Percentiles rank a stretch among this genome's conserved stretches.
Conservation (phyloP, 53 echinoderm and acorn worm genomes). For the Paelopatides confundens region DNA sequence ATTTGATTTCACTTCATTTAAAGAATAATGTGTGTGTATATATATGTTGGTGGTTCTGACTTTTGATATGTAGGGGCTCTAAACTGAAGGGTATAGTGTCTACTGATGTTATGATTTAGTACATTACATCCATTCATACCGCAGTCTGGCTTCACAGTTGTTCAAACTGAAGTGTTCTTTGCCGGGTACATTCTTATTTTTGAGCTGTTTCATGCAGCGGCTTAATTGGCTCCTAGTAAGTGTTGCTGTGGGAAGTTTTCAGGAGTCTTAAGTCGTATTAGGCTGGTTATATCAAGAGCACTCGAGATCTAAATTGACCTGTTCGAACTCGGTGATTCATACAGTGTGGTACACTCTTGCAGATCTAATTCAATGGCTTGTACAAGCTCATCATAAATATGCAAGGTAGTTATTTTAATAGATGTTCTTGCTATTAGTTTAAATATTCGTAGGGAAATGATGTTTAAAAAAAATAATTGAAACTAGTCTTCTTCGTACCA, state of each 20-base stretch:
- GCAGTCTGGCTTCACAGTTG: too few relatives aligned
- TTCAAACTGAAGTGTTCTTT: neutral
- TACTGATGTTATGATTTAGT: too few relatives aligned
- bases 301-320: neutral
- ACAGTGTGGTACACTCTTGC: too few relatives aligned
- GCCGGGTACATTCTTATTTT: neutral
- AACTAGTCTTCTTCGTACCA: too few relatives aligned
- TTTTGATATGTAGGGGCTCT: neutral
- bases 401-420: too few relatives aligned
- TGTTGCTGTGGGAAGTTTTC: neutral
- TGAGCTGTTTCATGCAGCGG: neutral
- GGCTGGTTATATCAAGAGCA: neutral
- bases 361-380: too few relatives aligned
- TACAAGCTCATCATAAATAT: too few relatives aligned
- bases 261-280: neutral
- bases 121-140: too few relatives aligned
- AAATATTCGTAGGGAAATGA: too few relatives aligned
- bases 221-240: neutral
- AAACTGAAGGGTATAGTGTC: neutral
- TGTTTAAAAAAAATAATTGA: too few relatives aligned
- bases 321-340: neutral
- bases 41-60: neutral
- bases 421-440: too few relatives aligned
- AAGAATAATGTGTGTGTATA: neutral
- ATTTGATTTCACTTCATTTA: neutral